Evolutionary conservation across 35 echinoderm and acorn worm species (phyloP).

Genomic region (Hemicentrotus pulcherrimus): DNA sequence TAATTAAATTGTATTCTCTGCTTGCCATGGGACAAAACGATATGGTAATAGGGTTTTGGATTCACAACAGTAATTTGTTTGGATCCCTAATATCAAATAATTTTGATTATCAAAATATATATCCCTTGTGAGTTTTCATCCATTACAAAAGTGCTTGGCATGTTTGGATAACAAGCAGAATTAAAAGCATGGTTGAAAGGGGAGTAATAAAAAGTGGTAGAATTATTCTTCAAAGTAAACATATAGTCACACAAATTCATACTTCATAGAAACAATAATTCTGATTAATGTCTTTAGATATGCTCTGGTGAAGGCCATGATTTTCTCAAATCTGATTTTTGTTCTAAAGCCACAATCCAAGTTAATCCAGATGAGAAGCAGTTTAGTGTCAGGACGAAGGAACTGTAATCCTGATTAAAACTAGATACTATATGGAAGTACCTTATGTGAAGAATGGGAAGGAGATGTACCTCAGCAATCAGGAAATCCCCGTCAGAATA

Average conservation of each 20-base stretch:
- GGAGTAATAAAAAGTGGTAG: not conserved
- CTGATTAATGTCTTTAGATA: not conserved
- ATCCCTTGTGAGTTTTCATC: not conserved
- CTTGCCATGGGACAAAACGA: not conserved
- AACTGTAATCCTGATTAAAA: not conserved
- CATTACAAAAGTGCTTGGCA: not conserved
- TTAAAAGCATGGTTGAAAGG: not conserved
- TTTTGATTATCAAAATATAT: not conserved
- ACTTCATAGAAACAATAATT: not conserved
- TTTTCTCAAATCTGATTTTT: not conserved
- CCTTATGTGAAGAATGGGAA: not conserved
- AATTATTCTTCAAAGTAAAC: not conserved
- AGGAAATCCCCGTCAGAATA: not conserved
- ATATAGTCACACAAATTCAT: not conserved
- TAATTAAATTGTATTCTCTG: not conserved
- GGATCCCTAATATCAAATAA: not conserved
- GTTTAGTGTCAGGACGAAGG: not conserved
- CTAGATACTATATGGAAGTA: not conserved
- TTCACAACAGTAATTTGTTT: not conserved
- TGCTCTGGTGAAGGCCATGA: not conserved
- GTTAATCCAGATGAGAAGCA: not conserved
- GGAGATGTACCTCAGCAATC: not conserved
- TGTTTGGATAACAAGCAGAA: not conserved
- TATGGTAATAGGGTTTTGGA: not conserved
- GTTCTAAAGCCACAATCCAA: not conserved